Evolutionary conservation across 2,113 vertebrate species (phyloP).

Genomic region (Indri indri): DNA sequence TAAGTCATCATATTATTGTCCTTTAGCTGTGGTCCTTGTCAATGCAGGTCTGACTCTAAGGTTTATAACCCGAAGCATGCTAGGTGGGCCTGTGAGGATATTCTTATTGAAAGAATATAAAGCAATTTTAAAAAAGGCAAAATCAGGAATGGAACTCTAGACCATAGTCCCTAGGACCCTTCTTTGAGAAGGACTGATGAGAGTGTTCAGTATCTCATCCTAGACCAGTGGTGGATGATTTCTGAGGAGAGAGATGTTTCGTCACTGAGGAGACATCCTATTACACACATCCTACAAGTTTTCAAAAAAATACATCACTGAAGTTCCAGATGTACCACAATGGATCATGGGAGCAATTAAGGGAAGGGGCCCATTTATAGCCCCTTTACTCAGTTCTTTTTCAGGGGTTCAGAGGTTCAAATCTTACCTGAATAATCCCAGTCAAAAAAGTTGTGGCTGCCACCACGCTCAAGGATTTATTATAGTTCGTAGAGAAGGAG

Average conservation of each 20-base stretch:
- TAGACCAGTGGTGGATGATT: neutral
- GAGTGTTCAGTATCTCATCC: neutral
- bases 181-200: neutral
- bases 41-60: neutral
- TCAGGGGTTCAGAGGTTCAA: neutral
- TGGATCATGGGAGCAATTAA: neutral
- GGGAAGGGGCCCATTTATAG: neutral
- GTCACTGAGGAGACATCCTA: neutral
- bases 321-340: neutral
- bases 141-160: neutral
- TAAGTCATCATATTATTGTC: neutral
- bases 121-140: neutral
- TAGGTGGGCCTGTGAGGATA: neutral
- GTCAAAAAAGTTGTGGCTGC: constrained; percentile 79
- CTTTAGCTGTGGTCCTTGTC: neutral
- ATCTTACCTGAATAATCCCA: constrained; percentile 81
- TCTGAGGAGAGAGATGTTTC: neutral
- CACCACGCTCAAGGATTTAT: constrained; percentile 65
- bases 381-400: neutral
- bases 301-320: neutral
- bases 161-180: neutral
- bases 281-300: neutral
- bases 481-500: constrained; percentile 38
- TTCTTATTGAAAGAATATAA: neutral
- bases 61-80: neutral